phyloP scores from a whole-genome alignment of 2,797 vertebrate genomes.

The Spinibarbus caldwelli region DNA sequence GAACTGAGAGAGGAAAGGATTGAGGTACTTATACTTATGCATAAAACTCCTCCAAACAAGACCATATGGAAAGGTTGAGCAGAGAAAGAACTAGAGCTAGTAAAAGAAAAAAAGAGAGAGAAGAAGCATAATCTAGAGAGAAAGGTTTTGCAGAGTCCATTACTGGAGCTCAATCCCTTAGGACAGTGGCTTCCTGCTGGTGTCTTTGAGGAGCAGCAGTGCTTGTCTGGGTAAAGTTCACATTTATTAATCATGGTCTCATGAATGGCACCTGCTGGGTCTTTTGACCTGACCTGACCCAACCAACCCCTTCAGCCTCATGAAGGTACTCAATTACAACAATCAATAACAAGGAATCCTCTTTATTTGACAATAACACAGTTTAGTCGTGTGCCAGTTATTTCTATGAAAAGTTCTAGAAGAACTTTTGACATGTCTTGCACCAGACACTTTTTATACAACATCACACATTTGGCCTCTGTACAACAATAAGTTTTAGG shows the following conservation, averaged over 20 bases:
- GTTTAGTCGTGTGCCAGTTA: background rate
- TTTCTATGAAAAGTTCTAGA: background rate
- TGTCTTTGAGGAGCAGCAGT: constrained; percentile 12
- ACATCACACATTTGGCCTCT: background rate
- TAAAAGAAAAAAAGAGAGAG: background rate
- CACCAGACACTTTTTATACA: background rate
- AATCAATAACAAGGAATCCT: background rate
- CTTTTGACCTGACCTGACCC: constrained; percentile 43
- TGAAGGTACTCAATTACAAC: background rate
- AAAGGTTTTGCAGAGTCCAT: constrained; percentile 2
- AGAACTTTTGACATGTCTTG: no score
- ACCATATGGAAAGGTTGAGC: background rate
- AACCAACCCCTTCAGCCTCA: constrained; percentile 12
- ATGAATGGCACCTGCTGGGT: constrained; percentile 56
- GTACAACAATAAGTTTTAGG: background rate
- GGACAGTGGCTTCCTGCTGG: constrained; percentile 19
- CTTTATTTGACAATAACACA: background rate
- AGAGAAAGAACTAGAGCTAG: background rate
- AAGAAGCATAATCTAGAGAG: background rate
- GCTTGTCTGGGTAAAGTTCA: constrained; percentile 67
- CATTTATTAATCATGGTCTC: constrained; percentile 76
- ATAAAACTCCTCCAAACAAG: background rate
- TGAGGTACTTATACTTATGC: background rate
- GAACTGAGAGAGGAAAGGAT: background rate
- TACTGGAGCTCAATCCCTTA: constrained; percentile 5